Percentiles rank a stretch among this genome's conserved stretches.
phyloP scores from a whole-genome alignment of 2,113 vertebrate genomes.

The Actinemys pallida region DNA sequence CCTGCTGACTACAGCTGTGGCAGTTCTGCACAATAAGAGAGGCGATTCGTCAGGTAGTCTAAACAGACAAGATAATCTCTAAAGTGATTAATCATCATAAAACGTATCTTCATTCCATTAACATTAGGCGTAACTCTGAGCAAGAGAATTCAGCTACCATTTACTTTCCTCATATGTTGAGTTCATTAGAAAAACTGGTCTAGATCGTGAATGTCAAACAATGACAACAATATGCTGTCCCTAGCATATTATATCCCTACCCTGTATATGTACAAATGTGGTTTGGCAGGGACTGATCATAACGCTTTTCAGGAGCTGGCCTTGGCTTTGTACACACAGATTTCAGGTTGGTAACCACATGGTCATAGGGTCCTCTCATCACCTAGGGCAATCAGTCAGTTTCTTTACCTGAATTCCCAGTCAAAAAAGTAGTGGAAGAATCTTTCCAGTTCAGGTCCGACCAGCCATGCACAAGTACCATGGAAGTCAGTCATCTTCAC shows the following conservation, averaged over 20 bases:
- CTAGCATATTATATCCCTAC: not conserved
- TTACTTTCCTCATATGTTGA: not conserved
- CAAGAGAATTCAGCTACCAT: not conserved
- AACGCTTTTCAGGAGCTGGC: not conserved
- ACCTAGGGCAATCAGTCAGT: fast-evolving
- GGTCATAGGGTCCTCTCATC: not conserved
- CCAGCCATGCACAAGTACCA: not conserved
- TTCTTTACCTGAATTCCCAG: not conserved
- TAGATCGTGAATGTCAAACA: not conserved
- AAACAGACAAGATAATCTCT: not conserved
- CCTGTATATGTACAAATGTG: not conserved
- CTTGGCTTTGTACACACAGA: not conserved
- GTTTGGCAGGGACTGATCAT: not conserved
- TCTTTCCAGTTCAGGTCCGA: not conserved
- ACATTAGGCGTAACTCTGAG: not conserved
- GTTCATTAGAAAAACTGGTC: fast-evolving
- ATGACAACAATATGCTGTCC: not conserved
- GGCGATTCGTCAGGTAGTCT: not conserved
- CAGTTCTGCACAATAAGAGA: not conserved
- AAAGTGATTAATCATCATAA: not conserved
- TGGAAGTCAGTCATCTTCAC: not conserved
- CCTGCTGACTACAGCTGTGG: not conserved
- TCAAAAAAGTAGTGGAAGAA: not conserved
- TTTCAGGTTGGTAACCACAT: not conserved
- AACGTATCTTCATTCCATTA: not conserved